Base-by-base conservation (phyloP, 2,113 vertebrate genomes). In the Tylochromis polylepis region DNA sequence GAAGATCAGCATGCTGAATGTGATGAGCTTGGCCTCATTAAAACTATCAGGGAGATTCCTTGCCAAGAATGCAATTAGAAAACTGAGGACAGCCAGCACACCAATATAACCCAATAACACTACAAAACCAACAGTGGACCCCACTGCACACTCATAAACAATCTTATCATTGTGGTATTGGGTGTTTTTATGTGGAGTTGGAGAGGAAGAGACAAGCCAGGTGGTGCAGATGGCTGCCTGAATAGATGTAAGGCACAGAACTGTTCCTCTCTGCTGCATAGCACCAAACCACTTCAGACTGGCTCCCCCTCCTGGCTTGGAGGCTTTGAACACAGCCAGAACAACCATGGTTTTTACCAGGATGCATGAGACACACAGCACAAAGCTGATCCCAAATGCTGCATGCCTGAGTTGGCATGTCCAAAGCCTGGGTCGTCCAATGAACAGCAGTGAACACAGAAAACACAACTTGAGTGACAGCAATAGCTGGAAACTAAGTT, bases 271-370 rank as follows among this genome's bases (percentile, higher is more conserved):
- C 78, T 95, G 95, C 80, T 94, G 94, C n/a, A 57, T 60, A 38
- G 81, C 5, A 46, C 94, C 93, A 82, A 95, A 95, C 92, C 93
- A 95, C 55, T 94, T 94, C 1, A 95, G 81, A 4, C 12, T 14
- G 1, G 60, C 5, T 49, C 85, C 92, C 2, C 24, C 85, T 34
- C 92, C 93, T 27, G 95, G 95, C 6, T 94, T 91, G 57, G 95
- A 94, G 75, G 96, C 86, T 84, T 90, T 93, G n/a, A 96, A 96
- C 9, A 95, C 95, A 43, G 94, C 87, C 75, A 92, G 82, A 81
- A 93, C 92, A 22, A 93, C 91, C 67, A 91, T 86, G 4, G 88
- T 92, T 90, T 91, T 93, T 0, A 90, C 89, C 14, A 93, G 29
- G 14, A 92, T 91, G 2, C 91, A 93, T 10, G 89, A 93, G 3